Evolutionary conservation across 2,797 vertebrate species (phyloP).

Genomic region (Sphaeramia orbicularis): DNA sequence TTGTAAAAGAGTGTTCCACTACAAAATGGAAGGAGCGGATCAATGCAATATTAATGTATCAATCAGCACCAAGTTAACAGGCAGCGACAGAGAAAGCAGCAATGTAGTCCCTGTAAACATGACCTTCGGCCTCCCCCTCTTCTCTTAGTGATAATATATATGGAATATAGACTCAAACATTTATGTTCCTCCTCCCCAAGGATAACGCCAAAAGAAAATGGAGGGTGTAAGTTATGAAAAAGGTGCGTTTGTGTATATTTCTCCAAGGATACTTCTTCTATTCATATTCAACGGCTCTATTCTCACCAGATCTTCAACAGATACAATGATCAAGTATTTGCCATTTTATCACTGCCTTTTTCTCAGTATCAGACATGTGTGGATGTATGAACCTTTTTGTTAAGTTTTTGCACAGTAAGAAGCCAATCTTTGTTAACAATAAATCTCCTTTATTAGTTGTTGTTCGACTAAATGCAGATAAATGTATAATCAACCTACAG

Average conservation of each 20-base stretch:
- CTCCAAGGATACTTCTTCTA: constrained; percentile 21
- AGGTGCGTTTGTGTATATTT: constrained; percentile 24
- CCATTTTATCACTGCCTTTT: neutral
- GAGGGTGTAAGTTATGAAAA: constrained; percentile 15
- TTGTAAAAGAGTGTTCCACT: constrained; percentile 23
- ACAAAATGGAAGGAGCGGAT: constrained; percentile 43
- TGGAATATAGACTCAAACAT: constrained; percentile 77
- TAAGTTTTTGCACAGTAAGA: too few species aligned
- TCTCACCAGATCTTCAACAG: constrained; percentile 1
- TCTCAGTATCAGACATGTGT: too few species aligned
- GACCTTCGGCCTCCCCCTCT: constrained; percentile 57
- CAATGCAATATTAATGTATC: constrained; percentile 79
- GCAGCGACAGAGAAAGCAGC: constrained; percentile 55
- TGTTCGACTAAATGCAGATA: too few species aligned
- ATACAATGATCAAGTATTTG: constrained; percentile 20
- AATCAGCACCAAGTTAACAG: constrained; percentile 73
- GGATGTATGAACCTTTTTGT: too few species aligned
- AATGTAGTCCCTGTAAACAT: constrained; percentile 35
- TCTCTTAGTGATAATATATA: constrained; percentile 58
- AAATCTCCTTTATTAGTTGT: too few species aligned
- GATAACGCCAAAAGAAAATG: constrained; percentile 35
- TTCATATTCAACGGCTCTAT: neutral
- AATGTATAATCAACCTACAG: too few species aligned
- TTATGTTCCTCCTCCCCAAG: constrained; percentile 57
- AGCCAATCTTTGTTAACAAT: too few species aligned